These are phyloP conservation scores for Molossus molossus DNA, from an alignment of 2,797 vertebrate genomes.

Conservation along the genomic window DNA sequence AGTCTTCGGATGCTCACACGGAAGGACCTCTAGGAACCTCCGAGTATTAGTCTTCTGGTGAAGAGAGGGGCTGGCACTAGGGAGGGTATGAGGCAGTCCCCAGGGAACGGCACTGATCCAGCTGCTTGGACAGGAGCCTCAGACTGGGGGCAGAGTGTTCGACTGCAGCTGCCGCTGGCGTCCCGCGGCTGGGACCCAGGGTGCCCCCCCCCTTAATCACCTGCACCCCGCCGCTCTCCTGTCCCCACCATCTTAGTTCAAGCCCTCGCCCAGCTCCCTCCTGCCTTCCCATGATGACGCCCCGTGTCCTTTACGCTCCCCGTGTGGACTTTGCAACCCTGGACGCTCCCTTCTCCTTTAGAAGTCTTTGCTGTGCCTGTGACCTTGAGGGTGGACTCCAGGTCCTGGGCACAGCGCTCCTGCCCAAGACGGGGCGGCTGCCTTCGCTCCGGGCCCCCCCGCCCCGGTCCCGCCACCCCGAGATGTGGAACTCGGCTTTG, in stretches of 20 bases:
- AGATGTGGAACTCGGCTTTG: no score
- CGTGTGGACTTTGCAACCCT: accelerated
- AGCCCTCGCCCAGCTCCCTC: background rate
- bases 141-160: accelerated
- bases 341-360: background rate
- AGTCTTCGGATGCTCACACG: background rate
- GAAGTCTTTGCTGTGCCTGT: no score
- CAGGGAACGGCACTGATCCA: background rate
- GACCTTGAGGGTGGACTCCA: background rate
- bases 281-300: accelerated
- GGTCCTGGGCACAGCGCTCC: accelerated
- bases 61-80: background rate
- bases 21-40: background rate
- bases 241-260: background rate
- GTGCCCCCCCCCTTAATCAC: accelerated
- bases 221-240: background rate
- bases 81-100: accelerated
- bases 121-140: no score
- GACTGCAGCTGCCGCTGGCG: accelerated
- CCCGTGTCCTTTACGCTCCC: accelerated
- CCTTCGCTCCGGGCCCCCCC: background rate
- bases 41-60: background rate
- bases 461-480: accelerated
- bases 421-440: accelerated
- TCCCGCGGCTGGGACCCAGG: no score